Conservation (phyloP, 2,888 invertebrate genomes). For the Drosophila diplacantha region DNA sequence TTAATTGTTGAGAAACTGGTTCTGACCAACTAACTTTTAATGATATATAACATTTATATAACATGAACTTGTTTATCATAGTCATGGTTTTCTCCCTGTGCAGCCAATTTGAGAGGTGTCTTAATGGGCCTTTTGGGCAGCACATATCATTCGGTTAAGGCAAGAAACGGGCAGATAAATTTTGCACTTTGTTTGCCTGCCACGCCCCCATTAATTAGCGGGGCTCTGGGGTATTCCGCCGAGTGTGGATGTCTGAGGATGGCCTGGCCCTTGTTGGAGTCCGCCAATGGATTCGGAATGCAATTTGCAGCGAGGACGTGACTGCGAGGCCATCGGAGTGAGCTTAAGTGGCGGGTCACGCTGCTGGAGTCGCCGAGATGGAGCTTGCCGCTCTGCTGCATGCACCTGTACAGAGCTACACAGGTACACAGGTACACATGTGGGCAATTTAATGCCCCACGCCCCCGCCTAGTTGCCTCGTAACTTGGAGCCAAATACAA, state of each 20-base stretch:
- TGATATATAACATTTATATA: neutral
- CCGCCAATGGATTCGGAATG: constrained; percentile 39
- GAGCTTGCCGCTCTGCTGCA: constrained; percentile 39
- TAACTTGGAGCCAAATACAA: constrained; percentile 30
- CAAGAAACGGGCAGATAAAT: constrained; percentile 32
- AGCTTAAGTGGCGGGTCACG: constrained; percentile 41
- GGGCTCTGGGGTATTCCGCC: constrained; percentile 16
- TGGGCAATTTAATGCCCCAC: constrained; percentile 60
- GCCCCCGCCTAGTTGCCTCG: constrained; percentile 40
- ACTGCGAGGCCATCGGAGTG: constrained; percentile 32
- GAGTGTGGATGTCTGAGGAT: constrained; percentile 11
- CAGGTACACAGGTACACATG: constrained; percentile 31
- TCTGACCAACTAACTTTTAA: neutral
- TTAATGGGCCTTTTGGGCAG: constrained; percentile 29
- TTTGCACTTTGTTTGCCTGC: constrained; percentile 44
- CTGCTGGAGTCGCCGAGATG: constrained; percentile 30
- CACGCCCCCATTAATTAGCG: constrained; percentile 41
- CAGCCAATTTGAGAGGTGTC: constrained; percentile 25
- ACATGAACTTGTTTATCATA: no score
- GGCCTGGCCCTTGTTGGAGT: constrained; percentile 11
- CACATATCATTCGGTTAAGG: constrained; percentile 40
- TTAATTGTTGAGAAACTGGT: no score
- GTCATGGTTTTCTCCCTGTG: neutral
- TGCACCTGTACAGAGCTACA: constrained; percentile 41
- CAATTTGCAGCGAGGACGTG: constrained; percentile 42